Evolutionary conservation across 2,888 invertebrate genomes (phyloP).

Genomic region (Acanthacorydalis orientalis): DNA sequence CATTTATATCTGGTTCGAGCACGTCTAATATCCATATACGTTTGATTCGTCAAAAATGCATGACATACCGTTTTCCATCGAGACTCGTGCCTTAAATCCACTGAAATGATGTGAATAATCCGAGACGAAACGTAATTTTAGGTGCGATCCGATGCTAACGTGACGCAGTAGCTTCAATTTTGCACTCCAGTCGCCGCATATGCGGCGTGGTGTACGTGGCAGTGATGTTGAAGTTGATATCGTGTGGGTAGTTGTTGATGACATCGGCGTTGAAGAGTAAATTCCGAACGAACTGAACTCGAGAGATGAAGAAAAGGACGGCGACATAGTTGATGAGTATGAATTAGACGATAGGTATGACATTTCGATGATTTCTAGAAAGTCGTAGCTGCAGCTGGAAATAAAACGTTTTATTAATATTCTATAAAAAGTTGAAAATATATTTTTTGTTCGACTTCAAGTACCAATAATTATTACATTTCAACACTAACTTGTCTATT

Average conservation of each 20-base stretch:
- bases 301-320: neutral
- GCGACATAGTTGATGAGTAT: conserved; percentile 10
- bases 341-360: conserved; percentile 3
- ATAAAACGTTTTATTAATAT: neutral
- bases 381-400: conserved; percentile 53
- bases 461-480: too few relatives aligned
- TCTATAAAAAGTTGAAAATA: too few relatives aligned
- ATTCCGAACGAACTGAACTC: too few relatives aligned
- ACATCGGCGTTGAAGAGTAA: conserved; percentile 24
- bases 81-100: conserved; percentile 55
- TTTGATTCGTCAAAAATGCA: too few relatives aligned
- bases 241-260: conserved; percentile 14
- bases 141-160: conserved; percentile 40
- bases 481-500: too few relatives aligned
- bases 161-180: conserved; percentile 55
- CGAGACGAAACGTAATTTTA: conserved; percentile 52
- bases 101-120: conserved; percentile 64
- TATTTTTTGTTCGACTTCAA: too few relatives aligned
- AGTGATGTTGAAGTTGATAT: conserved; percentile 9
- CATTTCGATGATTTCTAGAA: conserved; percentile 45
- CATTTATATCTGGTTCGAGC: too few relatives aligned
- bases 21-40: too few relatives aligned
- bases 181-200: conserved; percentile 69
- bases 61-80: conserved; percentile 54
- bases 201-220: conserved; percentile 24